Percentiles rank a stretch among this genome's conserved stretches.
Conservation (phyloP, 2,888 invertebrate genomes). For the Ceraclea dissimilis region DNA sequence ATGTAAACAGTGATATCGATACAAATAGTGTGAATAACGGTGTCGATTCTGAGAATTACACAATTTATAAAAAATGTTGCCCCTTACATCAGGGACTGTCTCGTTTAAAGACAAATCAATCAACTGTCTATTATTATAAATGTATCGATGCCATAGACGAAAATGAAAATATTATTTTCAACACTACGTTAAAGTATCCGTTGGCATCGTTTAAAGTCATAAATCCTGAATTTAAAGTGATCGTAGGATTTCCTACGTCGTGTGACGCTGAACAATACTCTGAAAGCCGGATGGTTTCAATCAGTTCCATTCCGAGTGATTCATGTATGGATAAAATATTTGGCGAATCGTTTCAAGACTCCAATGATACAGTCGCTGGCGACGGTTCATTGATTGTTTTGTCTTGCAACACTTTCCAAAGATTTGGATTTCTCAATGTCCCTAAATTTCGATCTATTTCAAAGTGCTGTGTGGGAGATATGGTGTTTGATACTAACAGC, state of each 20-base stretch:
- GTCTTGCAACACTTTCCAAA: slow-evolving; percentile 8
- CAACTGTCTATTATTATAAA: slow-evolving; percentile 29
- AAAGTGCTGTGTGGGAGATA: slow-evolving; percentile 41
- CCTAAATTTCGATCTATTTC: slow-evolving; percentile 30
- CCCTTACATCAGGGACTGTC: slow-evolving; percentile 34
- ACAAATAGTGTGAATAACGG: background rate
- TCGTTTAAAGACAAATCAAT: slow-evolving; percentile 31
- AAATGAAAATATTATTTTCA: slow-evolving; percentile 31
- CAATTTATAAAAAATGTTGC: slow-evolving; percentile 36
- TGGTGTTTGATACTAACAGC: slow-evolving; percentile 35
- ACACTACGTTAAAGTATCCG: slow-evolving; percentile 9
- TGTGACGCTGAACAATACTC: slow-evolving; percentile 32
- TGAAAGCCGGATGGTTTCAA: slow-evolving; percentile 3
- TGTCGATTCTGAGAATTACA: background rate
- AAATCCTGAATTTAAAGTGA: background rate
- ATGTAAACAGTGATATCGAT: background rate
- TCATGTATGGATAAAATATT: slow-evolving; percentile 24
- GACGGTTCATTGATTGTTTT: slow-evolving; percentile 17
- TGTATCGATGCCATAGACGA: slow-evolving; percentile 33
- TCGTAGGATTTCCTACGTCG: slow-evolving; percentile 32
- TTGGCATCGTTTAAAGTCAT: slow-evolving; percentile 5
- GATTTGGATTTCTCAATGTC: background rate
- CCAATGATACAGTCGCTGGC: background rate
- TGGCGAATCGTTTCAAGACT: background rate
- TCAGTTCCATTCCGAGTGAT: slow-evolving; percentile 4